These are phyloP conservation scores for Indicator maculatus DNA, from an alignment of 2,113 vertebrate species.

Conservation along the genomic window DNA sequence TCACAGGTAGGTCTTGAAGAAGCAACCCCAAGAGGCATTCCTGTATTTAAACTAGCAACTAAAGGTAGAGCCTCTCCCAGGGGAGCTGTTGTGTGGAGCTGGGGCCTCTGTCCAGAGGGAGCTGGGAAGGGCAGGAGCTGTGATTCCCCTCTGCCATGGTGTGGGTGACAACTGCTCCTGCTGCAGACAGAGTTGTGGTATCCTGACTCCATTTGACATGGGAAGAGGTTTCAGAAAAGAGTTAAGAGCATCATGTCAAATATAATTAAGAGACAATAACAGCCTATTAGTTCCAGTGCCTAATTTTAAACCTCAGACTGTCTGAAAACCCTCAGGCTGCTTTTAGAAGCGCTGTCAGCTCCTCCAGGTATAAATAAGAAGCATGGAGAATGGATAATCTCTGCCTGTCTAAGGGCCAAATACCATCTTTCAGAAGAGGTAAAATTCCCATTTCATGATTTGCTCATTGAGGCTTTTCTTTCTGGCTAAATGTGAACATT, in stretches of 20 bases:
- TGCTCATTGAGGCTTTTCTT: neutral
- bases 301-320: constrained; percentile 68
- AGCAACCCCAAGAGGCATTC: neutral
- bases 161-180: neutral
- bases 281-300: constrained; percentile 67
- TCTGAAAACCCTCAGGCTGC: constrained; percentile 10
- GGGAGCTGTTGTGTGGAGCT: neutral
- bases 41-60: neutral
- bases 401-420: constrained; percentile 5
- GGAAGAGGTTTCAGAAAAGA: neutral
- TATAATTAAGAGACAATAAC: constrained; percentile 71
- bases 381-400: constrained; percentile 21
- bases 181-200: neutral
- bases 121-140: neutral
- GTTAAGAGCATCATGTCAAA: constrained; percentile 61
- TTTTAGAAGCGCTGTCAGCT: constrained; percentile 50
- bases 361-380: constrained; percentile 41
- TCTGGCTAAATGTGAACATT: neutral
- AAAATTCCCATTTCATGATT: constrained; percentile 14
- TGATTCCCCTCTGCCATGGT: accelerated
- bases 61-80: neutral
- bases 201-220: neutral
- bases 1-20: neutral
- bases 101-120: neutral
- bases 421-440: constrained; percentile 5